Base-by-base conservation (phyloP, 2,888 invertebrate genomes). In the Hirtodrosophila histrioides region DNA sequence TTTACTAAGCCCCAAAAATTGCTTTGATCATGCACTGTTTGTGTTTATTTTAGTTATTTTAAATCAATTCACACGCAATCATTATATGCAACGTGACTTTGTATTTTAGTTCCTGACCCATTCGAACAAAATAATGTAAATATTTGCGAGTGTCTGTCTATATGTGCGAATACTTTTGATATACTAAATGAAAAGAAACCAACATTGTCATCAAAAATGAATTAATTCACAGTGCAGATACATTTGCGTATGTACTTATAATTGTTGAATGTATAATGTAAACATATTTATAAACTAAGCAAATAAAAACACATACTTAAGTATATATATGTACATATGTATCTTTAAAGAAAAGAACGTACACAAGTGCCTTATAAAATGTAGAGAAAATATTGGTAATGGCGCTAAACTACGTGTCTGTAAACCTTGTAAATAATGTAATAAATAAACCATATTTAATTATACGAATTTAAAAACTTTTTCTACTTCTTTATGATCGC, bases 61-160 rank as follows among this genome's bases (percentile, higher is more conserved):
- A 58, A 33, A 44, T 70, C 51, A 83, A 88, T 88, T 86, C 56
- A 86, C 86, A 88, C 60, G 48, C 56, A 60, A 75, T 55, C 45
- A 53, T 31, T 60, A 43, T 31, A 43, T 63, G 36, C 58, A 46
- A 12, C 51, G 61, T 61, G 81, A 76, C 67, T 62, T 36, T 53
- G 35, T 49, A 43, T 43, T 55, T 48, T 56, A 43, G 58, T 54
- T 40, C 31, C 3, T 11, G 29, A 57, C n/a, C 43, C 44, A 39
- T 50, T 46, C 44, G 64, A 60, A 57, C 51, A 45, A 53, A 48
- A 56, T 60, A 69, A 51, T 56, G 63, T 48, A 64, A 84, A 80
- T 73, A 87, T 62, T 61, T 56, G 48, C 46, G 12, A 33, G 40
- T 24, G 17, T 33, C 46, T 51, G 35, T 33, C 46, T 51, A 33